Evolutionary conservation across 2,797 vertebrate species (phyloP).

Genomic region (Parambassis ranga): DNA sequence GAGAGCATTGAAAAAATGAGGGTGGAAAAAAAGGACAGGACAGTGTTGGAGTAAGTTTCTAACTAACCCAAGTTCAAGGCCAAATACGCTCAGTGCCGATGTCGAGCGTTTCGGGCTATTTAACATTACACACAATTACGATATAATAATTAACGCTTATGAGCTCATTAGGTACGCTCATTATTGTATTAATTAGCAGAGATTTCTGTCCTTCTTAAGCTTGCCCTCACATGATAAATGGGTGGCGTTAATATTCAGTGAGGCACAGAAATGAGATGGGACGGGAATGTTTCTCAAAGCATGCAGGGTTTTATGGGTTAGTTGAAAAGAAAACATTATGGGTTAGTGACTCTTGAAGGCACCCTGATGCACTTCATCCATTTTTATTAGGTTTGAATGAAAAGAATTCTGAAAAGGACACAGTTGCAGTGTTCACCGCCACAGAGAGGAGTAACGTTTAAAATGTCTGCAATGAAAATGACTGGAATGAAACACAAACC

Average conservation of each 20-base stretch:
- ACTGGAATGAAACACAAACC: too few relatives aligned
- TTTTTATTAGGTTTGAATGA: neutral
- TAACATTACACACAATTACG: conserved; percentile 29
- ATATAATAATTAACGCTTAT: conserved; percentile 20
- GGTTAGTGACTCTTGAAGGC: neutral
- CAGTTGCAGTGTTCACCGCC: too few relatives aligned
- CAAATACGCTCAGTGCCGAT: too few relatives aligned
- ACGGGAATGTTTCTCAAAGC: neutral
- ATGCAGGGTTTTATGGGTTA: neutral
- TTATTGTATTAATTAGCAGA: conserved; percentile 45
- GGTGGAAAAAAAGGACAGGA: neutral
- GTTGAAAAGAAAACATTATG: neutral
- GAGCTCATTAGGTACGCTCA: conserved; percentile 51
- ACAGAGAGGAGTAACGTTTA: too few relatives aligned
- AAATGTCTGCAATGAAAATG: too few relatives aligned
- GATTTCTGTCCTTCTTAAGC: conserved; percentile 11
- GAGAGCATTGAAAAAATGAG: neutral
- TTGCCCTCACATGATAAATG: conserved; percentile 38
- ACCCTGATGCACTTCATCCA: neutral
- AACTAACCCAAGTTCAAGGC: too few relatives aligned
- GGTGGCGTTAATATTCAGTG: conserved; percentile 3
- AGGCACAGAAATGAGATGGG: neutral
- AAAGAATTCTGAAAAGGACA: neutral
- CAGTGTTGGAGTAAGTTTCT: neutral
- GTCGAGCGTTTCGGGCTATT: too few relatives aligned